These are phyloP conservation scores for Apodemia zela DNA, from an alignment of 2,888 invertebrate genomes.

Conservation along the genomic window DNA sequence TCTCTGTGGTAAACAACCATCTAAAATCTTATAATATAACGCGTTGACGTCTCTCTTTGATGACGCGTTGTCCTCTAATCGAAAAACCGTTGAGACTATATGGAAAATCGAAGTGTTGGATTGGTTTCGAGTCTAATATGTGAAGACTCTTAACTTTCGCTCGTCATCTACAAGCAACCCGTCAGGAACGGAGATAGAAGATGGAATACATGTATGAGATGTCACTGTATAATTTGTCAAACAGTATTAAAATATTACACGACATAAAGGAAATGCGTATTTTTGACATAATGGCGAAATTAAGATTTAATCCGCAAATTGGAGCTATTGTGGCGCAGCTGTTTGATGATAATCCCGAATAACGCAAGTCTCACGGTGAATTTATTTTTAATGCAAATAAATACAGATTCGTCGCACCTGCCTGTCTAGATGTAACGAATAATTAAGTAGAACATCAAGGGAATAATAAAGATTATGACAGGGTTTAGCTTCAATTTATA, in stretches of 20 bases:
- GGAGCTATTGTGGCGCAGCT: slow-evolving; percentile 52
- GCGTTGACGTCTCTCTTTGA: no score
- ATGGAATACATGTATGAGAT: background rate
- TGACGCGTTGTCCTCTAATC: no score
- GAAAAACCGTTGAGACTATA: no score
- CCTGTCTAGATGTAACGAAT: slow-evolving; percentile 59
- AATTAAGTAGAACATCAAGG: slow-evolving; percentile 71
- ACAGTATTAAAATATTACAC: background rate
- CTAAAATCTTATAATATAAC: no score
- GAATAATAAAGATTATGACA: slow-evolving; percentile 65
- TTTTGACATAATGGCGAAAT: slow-evolving; percentile 42
- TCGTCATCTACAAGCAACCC: no score
- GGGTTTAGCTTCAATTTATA: slow-evolving; percentile 41
- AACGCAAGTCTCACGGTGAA: slow-evolving; percentile 63
- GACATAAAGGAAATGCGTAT: slow-evolving; percentile 18
- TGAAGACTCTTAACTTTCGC: no score
- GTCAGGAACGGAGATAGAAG: no score
- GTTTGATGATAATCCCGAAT: slow-evolving; percentile 67
- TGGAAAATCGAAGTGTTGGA: no score
- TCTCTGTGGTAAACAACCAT: no score
- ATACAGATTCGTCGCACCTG: slow-evolving; percentile 74
- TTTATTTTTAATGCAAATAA: slow-evolving; percentile 77
- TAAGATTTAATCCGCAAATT: slow-evolving; percentile 61
- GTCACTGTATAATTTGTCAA: background rate
- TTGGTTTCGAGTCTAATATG: no score